These are phyloP conservation scores for Eulemur macaco DNA, from an alignment of 2,113 vertebrate species.

Conservation along the genomic window DNA sequence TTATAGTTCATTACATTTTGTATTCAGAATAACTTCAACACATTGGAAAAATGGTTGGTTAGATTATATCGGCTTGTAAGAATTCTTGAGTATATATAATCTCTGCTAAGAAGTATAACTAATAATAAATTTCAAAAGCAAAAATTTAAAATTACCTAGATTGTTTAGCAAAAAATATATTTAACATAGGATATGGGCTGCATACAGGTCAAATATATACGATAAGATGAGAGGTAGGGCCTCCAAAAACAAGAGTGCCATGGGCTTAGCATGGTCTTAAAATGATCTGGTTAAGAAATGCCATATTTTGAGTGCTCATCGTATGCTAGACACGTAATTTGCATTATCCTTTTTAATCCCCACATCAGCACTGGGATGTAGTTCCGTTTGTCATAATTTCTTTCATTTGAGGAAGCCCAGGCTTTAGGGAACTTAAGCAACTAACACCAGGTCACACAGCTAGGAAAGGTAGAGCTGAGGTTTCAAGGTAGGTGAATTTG, in stretches of 20 bases:
- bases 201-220: background rate
- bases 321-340: background rate
- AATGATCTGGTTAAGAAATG: background rate
- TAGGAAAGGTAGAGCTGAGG: background rate
- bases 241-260: background rate
- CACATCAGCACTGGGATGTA: background rate
- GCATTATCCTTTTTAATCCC: background rate
- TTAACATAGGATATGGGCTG: background rate
- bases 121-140: background rate
- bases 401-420: background rate
- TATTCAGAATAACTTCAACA: background rate
- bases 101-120: conserved; percentile 2
- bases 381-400: background rate
- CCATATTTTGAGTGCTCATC: background rate
- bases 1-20: conserved; percentile 13
- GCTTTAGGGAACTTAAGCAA: background rate
- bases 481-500: background rate
- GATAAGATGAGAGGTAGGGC: background rate
- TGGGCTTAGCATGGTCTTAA: background rate
- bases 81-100: background rate
- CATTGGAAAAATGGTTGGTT: background rate
- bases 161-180: background rate
- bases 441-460: background rate
- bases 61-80: background rate
- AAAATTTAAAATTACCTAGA: background rate